Evolutionary conservation across 2,113 vertebrate genomes (phyloP), one percentile per base, ranked within the genome.

Genomic region (Dendrocopos noguchii): DNA sequence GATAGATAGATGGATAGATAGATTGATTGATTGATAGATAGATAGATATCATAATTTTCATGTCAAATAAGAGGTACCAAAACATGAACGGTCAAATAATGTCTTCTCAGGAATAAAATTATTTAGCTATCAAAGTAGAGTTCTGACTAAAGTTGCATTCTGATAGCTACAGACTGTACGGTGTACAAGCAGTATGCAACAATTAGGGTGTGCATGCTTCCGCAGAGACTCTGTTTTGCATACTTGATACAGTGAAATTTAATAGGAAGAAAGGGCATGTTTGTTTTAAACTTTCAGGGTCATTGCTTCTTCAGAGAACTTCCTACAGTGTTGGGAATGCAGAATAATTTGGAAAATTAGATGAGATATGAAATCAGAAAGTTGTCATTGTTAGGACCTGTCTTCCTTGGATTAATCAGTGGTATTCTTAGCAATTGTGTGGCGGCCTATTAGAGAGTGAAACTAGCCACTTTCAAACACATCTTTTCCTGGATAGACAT

Each of bases 311-410:
- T 93, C 28, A 73, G 42, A 91, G n/a, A 76, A n/a, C 36, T 85
- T 75, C 77, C 28, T 77, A 1, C 17, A 36, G 5, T 88, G 60
- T 80, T 91, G 50, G 52, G 46, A 93, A 34, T 89, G 70, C 75
- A 59, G 52, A 47, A 86, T 39, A 94, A 94, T 95, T 96, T 95
- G 84, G 67, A 86, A 79, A 93, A 95, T 95, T 84, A 81, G 34
- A 46, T 93, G 68, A 84, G 65, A 93, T 95, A 91, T 97, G 50
- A 96, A 96, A 97, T 71, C 92, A 90, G 93, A 94, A 91, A 84
- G 91, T 94, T 94, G 89, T 80, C 88, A 91, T 90, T 97, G 87
- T 82, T 92, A 75, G 61, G 29, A 12, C 31, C 29, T 39, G 6
- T 79, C 21, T 82, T 95, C 22, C 53, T 87, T 70, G 56, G 20